phyloP scores from a whole-genome alignment of 2,113 vertebrate species.

The Herpetotheres cachinnans region DNA sequence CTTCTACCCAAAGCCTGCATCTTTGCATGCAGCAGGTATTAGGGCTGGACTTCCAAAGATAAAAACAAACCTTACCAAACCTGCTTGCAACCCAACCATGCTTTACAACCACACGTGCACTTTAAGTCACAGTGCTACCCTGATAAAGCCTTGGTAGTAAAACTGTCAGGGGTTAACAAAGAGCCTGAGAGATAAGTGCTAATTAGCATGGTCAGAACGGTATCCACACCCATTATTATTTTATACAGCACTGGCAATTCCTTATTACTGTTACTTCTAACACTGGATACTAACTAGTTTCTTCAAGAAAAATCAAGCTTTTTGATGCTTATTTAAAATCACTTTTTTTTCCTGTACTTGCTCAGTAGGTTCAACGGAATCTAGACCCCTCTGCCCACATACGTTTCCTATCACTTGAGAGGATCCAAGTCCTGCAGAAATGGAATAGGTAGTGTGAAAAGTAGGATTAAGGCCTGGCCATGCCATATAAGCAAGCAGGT shows the following conservation, averaged over 20 bases:
- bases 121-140: not conserved
- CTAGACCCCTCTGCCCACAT: not conserved
- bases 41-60: not conserved
- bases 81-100: not conserved
- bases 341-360: not conserved
- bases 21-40: fast-evolving
- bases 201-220: not conserved
- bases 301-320: not conserved
- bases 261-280: not conserved
- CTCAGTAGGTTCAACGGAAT: not conserved
- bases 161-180: not conserved
- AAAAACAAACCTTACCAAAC: not conserved
- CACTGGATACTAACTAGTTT: not conserved
- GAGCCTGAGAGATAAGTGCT: not conserved
- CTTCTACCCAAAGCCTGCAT: not conserved
- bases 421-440: not conserved
- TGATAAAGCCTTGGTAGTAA: not conserved
- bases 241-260: not conserved
- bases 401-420: not conserved
- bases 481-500: not conserved
- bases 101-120: not conserved
- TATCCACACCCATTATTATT: not conserved
- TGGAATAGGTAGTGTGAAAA: not conserved
- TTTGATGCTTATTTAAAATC: not conserved
- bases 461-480: not conserved